Evolutionary conservation across 2,797 vertebrate species (phyloP).

Genomic region (Sternotherus odoratus): DNA sequence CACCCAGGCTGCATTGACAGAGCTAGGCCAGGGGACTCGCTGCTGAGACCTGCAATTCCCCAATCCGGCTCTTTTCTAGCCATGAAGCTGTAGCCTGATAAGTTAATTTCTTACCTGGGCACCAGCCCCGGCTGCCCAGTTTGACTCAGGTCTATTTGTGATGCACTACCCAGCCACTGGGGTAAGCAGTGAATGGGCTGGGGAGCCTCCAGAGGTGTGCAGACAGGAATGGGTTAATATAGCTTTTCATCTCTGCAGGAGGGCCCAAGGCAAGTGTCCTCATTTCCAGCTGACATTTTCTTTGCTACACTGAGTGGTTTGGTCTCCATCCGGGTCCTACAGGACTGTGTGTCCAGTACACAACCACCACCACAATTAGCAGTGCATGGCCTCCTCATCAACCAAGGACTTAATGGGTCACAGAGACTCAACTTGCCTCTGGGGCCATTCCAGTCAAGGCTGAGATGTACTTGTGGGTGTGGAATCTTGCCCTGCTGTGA

Average conservation of each 20-base stretch:
- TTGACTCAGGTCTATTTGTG: background rate
- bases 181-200: background rate
- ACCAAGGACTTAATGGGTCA: background rate
- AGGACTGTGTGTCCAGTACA: background rate
- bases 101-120: background rate
- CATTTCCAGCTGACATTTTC: background rate
- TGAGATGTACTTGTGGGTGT: background rate
- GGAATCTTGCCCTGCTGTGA: background rate
- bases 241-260: background rate
- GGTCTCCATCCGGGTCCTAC: background rate
- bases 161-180: background rate
- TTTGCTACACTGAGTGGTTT: background rate
- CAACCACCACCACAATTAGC: background rate
- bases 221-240: background rate
- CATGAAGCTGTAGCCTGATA: background rate
- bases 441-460: background rate
- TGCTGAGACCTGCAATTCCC: background rate
- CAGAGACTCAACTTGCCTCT: background rate
- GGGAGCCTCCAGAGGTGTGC: background rate
- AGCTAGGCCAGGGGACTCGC: background rate
- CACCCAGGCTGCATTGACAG: background rate
- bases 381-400: background rate
- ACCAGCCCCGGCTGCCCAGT: background rate
- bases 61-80: background rate
- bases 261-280: background rate